phyloP scores from a whole-genome alignment of 2,797 vertebrate genomes.

The Oryzias sinensis region DNA sequence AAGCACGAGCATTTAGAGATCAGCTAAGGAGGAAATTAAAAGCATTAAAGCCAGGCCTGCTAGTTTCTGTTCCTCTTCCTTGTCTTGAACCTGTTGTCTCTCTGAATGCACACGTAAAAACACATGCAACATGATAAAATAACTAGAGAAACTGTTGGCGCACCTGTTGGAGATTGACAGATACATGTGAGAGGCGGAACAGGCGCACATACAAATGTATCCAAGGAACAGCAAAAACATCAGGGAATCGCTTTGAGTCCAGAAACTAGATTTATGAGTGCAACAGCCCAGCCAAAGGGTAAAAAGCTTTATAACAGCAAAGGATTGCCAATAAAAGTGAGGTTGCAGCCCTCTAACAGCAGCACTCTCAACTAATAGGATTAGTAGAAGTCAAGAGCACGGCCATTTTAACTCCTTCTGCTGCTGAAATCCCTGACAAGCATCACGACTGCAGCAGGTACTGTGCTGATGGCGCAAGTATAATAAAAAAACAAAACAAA shows the following conservation, averaged over 20 bases:
- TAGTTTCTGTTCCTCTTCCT: slow-evolving; percentile 41
- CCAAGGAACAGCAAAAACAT: slow-evolving; percentile 60
- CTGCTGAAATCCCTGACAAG: slow-evolving; percentile 69
- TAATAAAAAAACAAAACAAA: slow-evolving; percentile 40
- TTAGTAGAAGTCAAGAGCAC: slow-evolving; percentile 74
- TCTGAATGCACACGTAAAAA: slow-evolving; percentile 40
- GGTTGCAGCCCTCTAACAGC: slow-evolving; percentile 76
- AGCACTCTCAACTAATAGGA: slow-evolving; percentile 77
- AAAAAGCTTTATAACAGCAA: slow-evolving; percentile 78
- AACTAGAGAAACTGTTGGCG: slow-evolving; percentile 12
- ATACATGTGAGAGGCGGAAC: slow-evolving; percentile 7
- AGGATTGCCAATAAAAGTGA: slow-evolving; percentile 80
- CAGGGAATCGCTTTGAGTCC: slow-evolving; percentile 55
- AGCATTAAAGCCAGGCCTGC: slow-evolving; percentile 49
- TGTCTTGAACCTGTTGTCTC: slow-evolving; percentile 48
- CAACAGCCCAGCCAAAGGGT: slow-evolving; percentile 75
- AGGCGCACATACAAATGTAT: slow-evolving; percentile 43
- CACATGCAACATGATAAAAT: slow-evolving; percentile 13
- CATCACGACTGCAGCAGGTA: slow-evolving; percentile 56
- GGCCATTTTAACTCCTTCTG: slow-evolving; percentile 72
- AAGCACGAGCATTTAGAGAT: slow-evolving; percentile 73
- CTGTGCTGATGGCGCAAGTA: slow-evolving; percentile 65
- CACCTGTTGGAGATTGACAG: slow-evolving; percentile 14
- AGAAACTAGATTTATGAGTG: slow-evolving; percentile 66
- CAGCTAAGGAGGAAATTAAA: slow-evolving; percentile 74